phyloP scores from a whole-genome alignment of 2,888 invertebrate species.

The Hyalella azteca region DNA sequence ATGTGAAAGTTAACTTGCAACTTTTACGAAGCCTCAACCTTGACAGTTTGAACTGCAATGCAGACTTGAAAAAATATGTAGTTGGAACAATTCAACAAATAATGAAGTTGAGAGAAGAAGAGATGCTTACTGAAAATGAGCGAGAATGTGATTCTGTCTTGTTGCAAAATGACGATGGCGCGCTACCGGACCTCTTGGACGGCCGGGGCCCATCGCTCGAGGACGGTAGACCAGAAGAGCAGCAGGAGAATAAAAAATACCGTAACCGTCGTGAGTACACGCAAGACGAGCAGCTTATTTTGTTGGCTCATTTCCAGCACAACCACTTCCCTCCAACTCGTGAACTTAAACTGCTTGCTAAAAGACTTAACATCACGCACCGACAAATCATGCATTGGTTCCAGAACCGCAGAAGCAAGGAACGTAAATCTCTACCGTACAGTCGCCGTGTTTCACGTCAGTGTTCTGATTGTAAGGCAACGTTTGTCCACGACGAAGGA shows the following conservation, averaged over 20 bases:
- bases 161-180: neutral
- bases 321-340: slow-evolving; percentile 52
- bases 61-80: slow-evolving; percentile 10
- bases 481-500: slow-evolving; percentile 46
- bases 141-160: neutral
- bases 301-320: slow-evolving; percentile 46
- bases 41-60: neutral
- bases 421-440: slow-evolving; percentile 44
- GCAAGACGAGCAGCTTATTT: slow-evolving; percentile 48
- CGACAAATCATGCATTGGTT: slow-evolving; percentile 56
- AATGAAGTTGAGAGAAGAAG: slow-evolving; percentile 1
- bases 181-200: neutral
- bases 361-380: slow-evolving; percentile 47
- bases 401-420: slow-evolving; percentile 54
- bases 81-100: slow-evolving; percentile 1
- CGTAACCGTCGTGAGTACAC: slow-evolving; percentile 51
- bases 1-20: neutral
- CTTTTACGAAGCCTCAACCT: neutral
- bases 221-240: neutral
- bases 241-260: neutral
- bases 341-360: slow-evolving; percentile 50
- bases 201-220: neutral
- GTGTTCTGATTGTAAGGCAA: slow-evolving; percentile 48
- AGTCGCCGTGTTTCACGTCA: slow-evolving; percentile 28
- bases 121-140: neutral